Conservation (phyloP, 2,888 invertebrate species). For the Andrena praecox region DNA sequence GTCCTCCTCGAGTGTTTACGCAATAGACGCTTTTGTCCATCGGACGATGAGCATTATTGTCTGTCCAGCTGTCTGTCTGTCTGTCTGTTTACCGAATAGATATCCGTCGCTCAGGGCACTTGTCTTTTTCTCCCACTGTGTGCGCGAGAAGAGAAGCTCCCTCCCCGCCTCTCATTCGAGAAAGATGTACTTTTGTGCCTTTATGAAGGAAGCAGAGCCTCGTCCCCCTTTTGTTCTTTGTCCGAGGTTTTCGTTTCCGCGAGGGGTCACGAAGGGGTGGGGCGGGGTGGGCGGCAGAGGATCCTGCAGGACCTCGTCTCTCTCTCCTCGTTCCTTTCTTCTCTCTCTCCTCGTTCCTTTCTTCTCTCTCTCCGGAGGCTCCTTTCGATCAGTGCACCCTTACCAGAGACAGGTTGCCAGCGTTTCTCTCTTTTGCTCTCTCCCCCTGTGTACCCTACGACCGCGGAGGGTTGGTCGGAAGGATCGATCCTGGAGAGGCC, state of each 20-base stretch:
- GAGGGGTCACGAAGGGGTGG: conserved; percentile 40
- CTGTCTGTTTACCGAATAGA: conserved; percentile 82
- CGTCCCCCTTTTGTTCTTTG: conserved; percentile 72
- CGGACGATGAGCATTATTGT: conserved; percentile 84
- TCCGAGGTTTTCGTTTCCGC: conserved; percentile 71
- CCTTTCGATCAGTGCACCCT: conserved; percentile 61
- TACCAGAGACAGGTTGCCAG: conserved; percentile 66
- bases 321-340: conserved; percentile 26
- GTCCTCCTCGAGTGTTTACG: conserved; percentile 83
- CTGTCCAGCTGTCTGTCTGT: conserved; percentile 78
- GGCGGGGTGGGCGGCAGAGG: conserved; percentile 48
- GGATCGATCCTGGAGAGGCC: conserved; percentile 52
- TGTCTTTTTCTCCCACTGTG: conserved; percentile 22
- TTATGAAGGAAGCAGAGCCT: conserved; percentile 76
- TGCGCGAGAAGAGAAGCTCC: conserved; percentile 2
- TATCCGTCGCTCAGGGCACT: conserved; percentile 54
- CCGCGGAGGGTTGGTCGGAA: conserved; percentile 20
- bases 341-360: conserved; percentile 20
- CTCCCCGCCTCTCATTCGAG: conserved; percentile 64
- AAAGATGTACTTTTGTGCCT: conserved; percentile 83
- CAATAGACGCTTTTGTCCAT: conserved; percentile 84
- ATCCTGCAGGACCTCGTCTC: conserved; percentile 67
- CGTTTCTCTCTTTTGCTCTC: conserved; percentile 40
- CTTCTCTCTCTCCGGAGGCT: conserved; percentile 29
- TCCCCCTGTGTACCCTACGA: conserved; percentile 29